Percentiles rank a stretch among this genome's conserved stretches.
Evolutionary conservation across 2,888 invertebrate genomes (phyloP).

Genomic region (Acanthosepion lycidas): DNA sequence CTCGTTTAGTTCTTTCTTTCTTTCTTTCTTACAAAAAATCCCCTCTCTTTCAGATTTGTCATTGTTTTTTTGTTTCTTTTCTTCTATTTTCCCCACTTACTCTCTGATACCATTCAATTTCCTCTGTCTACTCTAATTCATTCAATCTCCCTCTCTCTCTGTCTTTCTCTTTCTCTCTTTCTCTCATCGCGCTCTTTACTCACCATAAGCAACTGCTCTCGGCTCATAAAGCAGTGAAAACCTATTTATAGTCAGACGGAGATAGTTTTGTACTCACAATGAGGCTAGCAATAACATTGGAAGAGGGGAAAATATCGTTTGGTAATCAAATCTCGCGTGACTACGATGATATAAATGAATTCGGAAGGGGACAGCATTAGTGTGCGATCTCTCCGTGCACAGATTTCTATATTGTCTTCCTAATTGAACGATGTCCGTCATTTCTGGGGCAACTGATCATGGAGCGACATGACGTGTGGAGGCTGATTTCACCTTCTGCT

Average conservation of each 20-base stretch:
- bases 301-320: neutral
- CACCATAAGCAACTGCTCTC: neutral
- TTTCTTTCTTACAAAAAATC: too few relatives aligned
- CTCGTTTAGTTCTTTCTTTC: too few relatives aligned
- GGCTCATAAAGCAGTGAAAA: neutral
- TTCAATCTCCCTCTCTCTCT: neutral
- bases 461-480: neutral
- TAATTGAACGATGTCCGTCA: neutral
- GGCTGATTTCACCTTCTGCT: neutral
- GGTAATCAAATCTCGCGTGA: slow-evolving; percentile 18
- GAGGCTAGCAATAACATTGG: slow-evolving; percentile 11
- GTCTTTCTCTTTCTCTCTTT: neutral
- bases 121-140: neutral
- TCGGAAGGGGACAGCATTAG: neutral
- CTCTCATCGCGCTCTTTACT: neutral
- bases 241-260: neutral
- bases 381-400: neutral
- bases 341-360: neutral
- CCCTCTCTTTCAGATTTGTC: too few relatives aligned
- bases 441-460: neutral
- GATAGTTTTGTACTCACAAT: neutral
- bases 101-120: neutral
- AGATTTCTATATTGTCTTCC: neutral
- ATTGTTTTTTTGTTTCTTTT: too few relatives aligned
- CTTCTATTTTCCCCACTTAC: neutral